Evolutionary conservation across 1,140 invertebrate genomes (phyloP).

Genomic region (Kradibia gibbosae): DNA sequence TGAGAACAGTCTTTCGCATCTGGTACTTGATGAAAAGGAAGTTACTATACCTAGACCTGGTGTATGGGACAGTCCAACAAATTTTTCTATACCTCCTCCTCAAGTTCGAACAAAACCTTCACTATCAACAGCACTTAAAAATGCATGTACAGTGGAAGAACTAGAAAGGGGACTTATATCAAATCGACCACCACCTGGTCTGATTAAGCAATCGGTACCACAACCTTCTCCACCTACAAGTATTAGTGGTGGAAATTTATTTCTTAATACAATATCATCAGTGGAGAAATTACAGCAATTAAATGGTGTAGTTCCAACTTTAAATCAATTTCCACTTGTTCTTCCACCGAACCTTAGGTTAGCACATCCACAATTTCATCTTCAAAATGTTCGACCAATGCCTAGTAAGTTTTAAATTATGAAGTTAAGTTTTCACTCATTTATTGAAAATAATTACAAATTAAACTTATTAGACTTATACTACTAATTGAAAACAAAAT

Average conservation of each 20-base stretch:
- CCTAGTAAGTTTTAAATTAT: conserved; percentile 58
- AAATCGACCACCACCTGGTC: conserved; percentile 66
- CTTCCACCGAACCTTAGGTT: conserved; percentile 64
- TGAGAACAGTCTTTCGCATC: conserved; percentile 73
- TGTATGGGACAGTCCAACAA: conserved; percentile 72
- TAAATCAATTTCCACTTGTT: conserved; percentile 67
- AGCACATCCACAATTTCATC: conserved; percentile 62
- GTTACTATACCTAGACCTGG: conserved; percentile 70
- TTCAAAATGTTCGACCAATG: conserved; percentile 65
- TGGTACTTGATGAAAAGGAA: conserved; percentile 75
- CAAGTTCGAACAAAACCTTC: conserved; percentile 55
- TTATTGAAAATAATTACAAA: no score
- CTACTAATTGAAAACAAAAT: no score
- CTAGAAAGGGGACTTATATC: conserved; percentile 72
- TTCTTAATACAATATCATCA: conserved; percentile 56
- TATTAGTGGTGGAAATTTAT: conserved; percentile 56
- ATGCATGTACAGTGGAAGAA: conserved; percentile 75
- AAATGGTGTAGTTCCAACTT: conserved; percentile 59
- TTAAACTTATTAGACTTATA: no score
- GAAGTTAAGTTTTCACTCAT: no score
- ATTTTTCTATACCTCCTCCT: conserved; percentile 58
- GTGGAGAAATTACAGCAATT: conserved; percentile 59
- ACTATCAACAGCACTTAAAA: conserved; percentile 61
- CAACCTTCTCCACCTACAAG: conserved; percentile 59
- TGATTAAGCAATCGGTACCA: conserved; percentile 57